These are phyloP conservation scores for Sarcophilus harrisii DNA, from an alignment of 2,797 vertebrate species.

Conservation along the genomic window DNA sequence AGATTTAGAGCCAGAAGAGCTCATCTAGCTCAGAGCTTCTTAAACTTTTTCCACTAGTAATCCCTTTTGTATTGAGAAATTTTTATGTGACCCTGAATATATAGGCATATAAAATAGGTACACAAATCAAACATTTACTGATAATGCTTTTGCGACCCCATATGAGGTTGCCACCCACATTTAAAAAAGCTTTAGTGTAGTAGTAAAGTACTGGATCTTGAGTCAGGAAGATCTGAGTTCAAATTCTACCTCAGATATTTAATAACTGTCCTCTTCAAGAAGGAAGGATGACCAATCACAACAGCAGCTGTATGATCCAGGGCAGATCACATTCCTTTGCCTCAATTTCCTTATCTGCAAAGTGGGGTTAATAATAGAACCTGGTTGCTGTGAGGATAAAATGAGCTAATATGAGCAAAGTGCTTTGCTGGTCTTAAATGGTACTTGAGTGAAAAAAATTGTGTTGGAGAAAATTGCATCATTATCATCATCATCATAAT, in stretches of 20 bases:
- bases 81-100: too few species aligned
- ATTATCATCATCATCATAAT: not conserved
- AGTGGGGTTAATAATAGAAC: not conserved
- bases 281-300: not conserved
- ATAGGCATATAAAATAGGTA: too few species aligned
- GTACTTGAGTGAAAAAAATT: not conserved
- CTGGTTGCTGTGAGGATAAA: not conserved
- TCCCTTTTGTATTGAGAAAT: too few species aligned
- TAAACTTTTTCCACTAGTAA: too few species aligned
- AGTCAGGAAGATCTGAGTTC: not conserved
- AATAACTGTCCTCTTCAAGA: not conserved
- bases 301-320: not conserved
- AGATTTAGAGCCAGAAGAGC: not conserved
- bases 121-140: not conserved
- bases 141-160: too few species aligned
- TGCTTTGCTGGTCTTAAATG: not conserved
- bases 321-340: not conserved
- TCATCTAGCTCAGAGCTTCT: not conserved
- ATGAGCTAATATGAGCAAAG: not conserved
- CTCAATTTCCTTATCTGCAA: not conserved
- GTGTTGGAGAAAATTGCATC: not conserved
- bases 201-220: not conserved
- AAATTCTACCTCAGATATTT: not conserved
- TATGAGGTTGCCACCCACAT: too few species aligned
- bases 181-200: not conserved